Base-by-base conservation (phyloP, 2,888 invertebrate genomes). In the Allolobophora icterica region DNA sequence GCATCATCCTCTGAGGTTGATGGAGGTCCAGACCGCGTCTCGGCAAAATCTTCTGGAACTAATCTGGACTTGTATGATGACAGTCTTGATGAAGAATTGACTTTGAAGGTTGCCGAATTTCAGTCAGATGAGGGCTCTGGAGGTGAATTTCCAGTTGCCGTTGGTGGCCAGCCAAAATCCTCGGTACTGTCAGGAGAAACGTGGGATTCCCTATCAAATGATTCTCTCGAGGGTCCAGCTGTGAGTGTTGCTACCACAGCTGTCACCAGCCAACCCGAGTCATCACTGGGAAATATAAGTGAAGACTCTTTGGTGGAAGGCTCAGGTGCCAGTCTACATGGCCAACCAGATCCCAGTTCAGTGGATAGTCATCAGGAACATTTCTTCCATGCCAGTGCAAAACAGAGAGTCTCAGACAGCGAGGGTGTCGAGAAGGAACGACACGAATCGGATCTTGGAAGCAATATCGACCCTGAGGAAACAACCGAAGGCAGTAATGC, bases 41-140 rank as follows among this genome's bases (percentile, higher is more conserved):
- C 87, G 38, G 87, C 38, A 38, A 24, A 35, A 38, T 87, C 87
- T 17, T 34, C 38, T 35, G 87, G 87, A 87, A 87, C 87, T 38
- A 87, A 87, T 33, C 87, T 6, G 87, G 87, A 87, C 35, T 87
- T 35, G 35, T 87, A 87, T 24, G 38, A 87, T 24, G 87, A 87
- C 87, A 87, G 87, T 38, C 38, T 87, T 34, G 87, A 87, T 38
- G 87, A 87, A 24, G 87, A 87, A 30, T 35, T 87, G 87, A 87
- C 87, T 24, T 34, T 87, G 87, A 87, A 87, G 87, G 87, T 87
- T 19, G 24, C 87, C 87, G 87, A 87, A 38, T 87, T 87, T 87
- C 87, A 87, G 87, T 87, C 87, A 5, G 87, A 87, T 8, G 87
- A 87, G 17, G 87, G 87, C 8, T 87, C 87, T 35, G 87, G 87